A percentile compares a stretch with the other conserved stretches of the same genome.
Evolutionary conservation across 2,797 vertebrate genomes (phyloP).

Genomic region (Cynodonichthys magdalenae): DNA sequence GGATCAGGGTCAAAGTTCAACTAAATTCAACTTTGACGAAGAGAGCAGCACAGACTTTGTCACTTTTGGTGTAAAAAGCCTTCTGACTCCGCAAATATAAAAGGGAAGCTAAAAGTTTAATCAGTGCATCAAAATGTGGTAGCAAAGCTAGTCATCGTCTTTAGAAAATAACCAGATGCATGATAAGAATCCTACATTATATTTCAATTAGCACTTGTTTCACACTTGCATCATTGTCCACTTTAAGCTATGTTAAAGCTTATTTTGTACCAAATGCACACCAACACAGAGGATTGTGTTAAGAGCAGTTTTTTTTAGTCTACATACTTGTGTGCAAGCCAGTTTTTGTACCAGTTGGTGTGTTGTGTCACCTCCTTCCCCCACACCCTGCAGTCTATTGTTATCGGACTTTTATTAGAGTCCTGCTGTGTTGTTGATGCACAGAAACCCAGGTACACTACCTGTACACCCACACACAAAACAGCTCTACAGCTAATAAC

Average conservation of each 20-base stretch:
- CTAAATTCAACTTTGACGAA: too few relatives aligned
- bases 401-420: conserved; percentile 9
- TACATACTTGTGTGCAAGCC: conserved; percentile 2
- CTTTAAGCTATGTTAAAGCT: background rate
- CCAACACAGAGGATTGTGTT: background rate
- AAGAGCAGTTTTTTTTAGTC: background rate
- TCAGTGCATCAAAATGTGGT: too few relatives aligned
- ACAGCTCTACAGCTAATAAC: conserved; percentile 6
- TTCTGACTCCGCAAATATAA: too few relatives aligned
- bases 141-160: background rate
- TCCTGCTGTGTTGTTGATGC: conserved; percentile 15
- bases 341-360: conserved; percentile 6
- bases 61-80: too few relatives aligned
- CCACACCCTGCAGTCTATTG: background rate
- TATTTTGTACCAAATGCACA: background rate
- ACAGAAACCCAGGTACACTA: conserved; percentile 10
- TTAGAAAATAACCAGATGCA: background rate
- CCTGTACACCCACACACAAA: conserved; percentile 6
- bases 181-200: background rate
- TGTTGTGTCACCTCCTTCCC: conserved; percentile 4
- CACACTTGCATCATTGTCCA: conserved; percentile 5
- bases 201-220: background rate
- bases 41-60: too few relatives aligned
- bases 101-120: too few relatives aligned
- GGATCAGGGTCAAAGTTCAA: too few relatives aligned